Conservation (phyloP, 64 coral and sea anemone genomes). For the Platygyra sinensis region DNA sequence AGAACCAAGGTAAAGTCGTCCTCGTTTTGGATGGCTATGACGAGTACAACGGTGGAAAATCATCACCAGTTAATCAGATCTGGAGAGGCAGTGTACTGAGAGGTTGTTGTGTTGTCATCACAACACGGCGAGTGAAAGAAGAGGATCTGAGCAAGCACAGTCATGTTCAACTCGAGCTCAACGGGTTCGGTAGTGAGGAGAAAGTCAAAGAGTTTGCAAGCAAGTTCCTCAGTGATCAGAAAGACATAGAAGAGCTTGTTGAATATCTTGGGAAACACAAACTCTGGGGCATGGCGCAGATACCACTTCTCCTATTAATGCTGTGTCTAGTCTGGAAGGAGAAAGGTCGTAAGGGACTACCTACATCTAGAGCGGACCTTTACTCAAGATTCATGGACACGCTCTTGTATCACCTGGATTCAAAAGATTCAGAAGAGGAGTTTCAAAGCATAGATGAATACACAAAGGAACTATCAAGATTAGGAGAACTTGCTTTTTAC, state of each 20-base stretch:
- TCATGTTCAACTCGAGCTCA: constrained; percentile 40
- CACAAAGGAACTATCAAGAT: background rate
- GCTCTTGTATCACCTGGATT: constrained; percentile 8
- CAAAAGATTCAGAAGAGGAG: background rate
- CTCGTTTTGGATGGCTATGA: constrained; percentile 54
- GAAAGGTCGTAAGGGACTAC: constrained; percentile 6
- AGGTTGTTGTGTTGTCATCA: constrained; percentile 18
- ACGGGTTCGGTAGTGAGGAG: constrained; percentile 6
- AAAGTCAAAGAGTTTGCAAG: constrained; percentile 16
- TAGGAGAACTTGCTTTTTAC: constrained; percentile 50
- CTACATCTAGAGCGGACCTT: constrained; percentile 36
- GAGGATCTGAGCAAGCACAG: constrained; percentile 13
- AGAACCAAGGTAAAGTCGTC: constrained; percentile 43
- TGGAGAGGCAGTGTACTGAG: background rate
- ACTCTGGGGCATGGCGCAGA: constrained; percentile 16
- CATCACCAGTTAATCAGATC: constrained; percentile 14
- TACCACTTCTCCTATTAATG: constrained; percentile 52
- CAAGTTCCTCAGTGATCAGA: background rate
- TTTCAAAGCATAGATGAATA: constrained; percentile 28
- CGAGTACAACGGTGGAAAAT: constrained; percentile 18
- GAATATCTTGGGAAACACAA: background rate
- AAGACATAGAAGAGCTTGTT: constrained; percentile 11
- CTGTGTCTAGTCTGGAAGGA: constrained; percentile 54
- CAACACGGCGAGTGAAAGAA: constrained; percentile 26
- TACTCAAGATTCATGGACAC: constrained; percentile 27